Conservation (phyloP, 1,140 invertebrate genomes). For the Diabrotica undecimpunctata region DNA sequence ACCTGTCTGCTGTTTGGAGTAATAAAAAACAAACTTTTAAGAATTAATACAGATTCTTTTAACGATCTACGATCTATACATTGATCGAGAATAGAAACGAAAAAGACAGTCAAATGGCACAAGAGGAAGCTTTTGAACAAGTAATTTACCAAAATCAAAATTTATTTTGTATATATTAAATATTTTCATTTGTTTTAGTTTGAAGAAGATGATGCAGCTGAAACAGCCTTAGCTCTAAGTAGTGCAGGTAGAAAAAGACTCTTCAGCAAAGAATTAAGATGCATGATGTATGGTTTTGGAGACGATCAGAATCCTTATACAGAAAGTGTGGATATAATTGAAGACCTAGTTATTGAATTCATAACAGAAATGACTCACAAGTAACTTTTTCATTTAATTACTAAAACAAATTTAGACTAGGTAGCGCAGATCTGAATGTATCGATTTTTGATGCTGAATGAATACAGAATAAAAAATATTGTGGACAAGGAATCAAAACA, state of each 20-base stretch:
- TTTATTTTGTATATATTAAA: constrained; percentile 3
- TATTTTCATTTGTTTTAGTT: constrained; percentile 41
- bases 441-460: no score
- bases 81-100: no score
- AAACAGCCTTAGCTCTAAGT: constrained; percentile 59
- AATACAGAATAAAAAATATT: no score
- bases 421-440: no score
- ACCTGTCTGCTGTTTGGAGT: no score
- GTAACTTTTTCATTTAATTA: constrained; percentile 50
- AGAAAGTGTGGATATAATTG: constrained; percentile 95
- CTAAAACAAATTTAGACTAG: no score
- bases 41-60: no score
- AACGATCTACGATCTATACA: no score
- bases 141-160: constrained; percentile 19
- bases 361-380: constrained; percentile 89
- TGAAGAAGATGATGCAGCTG: constrained; percentile 64
- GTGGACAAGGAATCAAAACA: no score
- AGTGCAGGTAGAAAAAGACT: constrained; percentile 72
- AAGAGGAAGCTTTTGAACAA: constrained; percentile 37
- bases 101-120: neutral
- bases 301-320: constrained; percentile 99
- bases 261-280: constrained; percentile 88
- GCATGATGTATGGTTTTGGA: constrained; percentile 99
- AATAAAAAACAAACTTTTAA: no score
- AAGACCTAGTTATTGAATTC: constrained; percentile 97